phyloP scores from a whole-genome alignment of 2,797 vertebrate genomes.

The Meda fulgida region DNA sequence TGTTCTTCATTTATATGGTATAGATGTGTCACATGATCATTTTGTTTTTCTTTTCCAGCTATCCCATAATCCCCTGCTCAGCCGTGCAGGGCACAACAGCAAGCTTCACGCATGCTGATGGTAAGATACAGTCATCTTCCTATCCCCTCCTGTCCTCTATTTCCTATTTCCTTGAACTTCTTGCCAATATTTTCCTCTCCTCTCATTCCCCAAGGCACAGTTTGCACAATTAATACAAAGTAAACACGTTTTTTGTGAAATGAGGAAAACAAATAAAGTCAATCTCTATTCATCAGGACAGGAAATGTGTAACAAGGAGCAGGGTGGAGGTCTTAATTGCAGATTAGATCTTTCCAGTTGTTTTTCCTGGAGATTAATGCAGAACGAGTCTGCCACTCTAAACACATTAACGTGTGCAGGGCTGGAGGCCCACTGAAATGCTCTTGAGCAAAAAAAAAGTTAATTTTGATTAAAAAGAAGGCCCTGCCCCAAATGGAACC shows the following conservation, averaged over 20 bases:
- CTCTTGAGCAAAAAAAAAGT: background rate
- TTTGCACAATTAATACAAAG: slow-evolving; percentile 45
- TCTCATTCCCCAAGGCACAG: slow-evolving; percentile 17
- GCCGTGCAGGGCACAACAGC: slow-evolving; percentile 50
- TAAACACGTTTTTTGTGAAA: slow-evolving; percentile 19
- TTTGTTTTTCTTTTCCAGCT: slow-evolving; percentile 56
- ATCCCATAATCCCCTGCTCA: slow-evolving; percentile 57
- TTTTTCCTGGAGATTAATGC: slow-evolving; percentile 68
- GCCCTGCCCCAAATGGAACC: background rate
- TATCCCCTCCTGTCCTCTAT: background rate
- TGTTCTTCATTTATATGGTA: background rate
- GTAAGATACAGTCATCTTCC: slow-evolving; percentile 20
- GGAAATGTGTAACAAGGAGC: slow-evolving; percentile 62
- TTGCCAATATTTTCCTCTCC: slow-evolving; percentile 6
- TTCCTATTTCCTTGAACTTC: slow-evolving; percentile 22
- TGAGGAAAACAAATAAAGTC: slow-evolving; percentile 18
- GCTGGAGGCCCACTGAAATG: slow-evolving; percentile 19
- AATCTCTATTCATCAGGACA: slow-evolving; percentile 25
- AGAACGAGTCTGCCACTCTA: slow-evolving; percentile 33
- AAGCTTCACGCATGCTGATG: slow-evolving; percentile 64
- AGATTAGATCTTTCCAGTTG: slow-evolving; percentile 73
- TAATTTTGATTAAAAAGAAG: background rate
- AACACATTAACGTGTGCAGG: slow-evolving; percentile 34
- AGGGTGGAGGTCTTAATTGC: slow-evolving; percentile 72
- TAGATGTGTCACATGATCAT: slow-evolving; percentile 9